phyloP scores from a whole-genome alignment of 2,113 vertebrate genomes.

The Hippolais icterina region DNA sequence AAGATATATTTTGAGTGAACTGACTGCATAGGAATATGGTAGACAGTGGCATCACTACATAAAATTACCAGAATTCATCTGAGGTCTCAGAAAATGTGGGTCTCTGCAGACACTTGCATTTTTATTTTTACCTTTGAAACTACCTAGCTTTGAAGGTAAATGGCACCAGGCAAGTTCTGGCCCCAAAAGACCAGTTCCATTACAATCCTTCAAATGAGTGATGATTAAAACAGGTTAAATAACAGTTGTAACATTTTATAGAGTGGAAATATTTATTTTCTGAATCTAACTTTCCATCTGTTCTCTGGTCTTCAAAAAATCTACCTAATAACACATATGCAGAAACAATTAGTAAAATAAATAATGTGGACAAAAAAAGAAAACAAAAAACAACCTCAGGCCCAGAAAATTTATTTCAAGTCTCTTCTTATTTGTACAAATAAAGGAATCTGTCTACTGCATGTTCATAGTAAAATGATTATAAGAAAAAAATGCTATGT shows the following conservation, averaged over 20 bases:
- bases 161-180: neutral
- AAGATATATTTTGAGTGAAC: neutral
- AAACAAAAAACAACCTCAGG: neutral
- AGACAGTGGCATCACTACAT: neutral
- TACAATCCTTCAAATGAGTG: neutral
- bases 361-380: neutral
- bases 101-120: neutral
- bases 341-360: conserved; percentile 12
- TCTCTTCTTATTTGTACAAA: neutral
- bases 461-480: neutral
- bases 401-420: neutral
- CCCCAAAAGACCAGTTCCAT: neutral
- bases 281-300: neutral
- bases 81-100: fast-evolving
- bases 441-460: neutral
- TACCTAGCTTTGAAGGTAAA: neutral
- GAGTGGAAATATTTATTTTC: neutral
- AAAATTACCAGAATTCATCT: neutral
- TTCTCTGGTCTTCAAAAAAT: neutral
- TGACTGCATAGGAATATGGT: neutral
- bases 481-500: neutral
- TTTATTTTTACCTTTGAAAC: neutral
- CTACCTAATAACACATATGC: neutral
- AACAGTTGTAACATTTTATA: neutral
- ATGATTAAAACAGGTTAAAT: neutral